Conservation (phyloP, 2,888 invertebrate species). For the Serrognathus titanus region DNA sequence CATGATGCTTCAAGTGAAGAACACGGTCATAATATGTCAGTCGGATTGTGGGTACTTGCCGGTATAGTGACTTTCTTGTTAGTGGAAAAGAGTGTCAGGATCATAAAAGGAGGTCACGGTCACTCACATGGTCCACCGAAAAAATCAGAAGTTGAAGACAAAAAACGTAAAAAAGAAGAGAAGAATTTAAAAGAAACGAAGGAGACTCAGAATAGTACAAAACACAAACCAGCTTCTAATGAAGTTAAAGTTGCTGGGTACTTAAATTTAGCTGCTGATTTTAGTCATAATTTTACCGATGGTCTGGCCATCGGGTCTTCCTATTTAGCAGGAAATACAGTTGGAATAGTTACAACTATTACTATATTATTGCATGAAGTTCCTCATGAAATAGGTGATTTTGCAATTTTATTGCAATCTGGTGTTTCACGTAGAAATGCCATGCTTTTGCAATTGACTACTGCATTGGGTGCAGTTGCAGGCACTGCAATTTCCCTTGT, state of each 20-base stretch:
- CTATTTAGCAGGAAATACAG: constrained; percentile 83
- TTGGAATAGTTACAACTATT: constrained; percentile 87
- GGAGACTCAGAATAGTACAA: constrained; percentile 3
- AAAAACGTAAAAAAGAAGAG: constrained; percentile 27
- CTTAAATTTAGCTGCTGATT: constrained; percentile 96
- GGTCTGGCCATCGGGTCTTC: constrained; percentile 98
- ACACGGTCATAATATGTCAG: constrained; percentile 77
- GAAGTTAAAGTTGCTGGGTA: constrained; percentile 86
- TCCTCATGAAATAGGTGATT: constrained; percentile 99
- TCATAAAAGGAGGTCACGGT: constrained; percentile 79
- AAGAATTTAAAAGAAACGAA: constrained; percentile 25
- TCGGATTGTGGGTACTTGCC: constrained; percentile 90
- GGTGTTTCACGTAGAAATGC: constrained; percentile 93
- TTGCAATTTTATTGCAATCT: constrained; percentile 96
- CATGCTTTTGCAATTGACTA: constrained; percentile 89
- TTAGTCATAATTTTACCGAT: constrained; percentile 98
- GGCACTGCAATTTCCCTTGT: constrained; percentile 88
- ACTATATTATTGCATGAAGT: constrained; percentile 98
- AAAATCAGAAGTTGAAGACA: constrained; percentile 16
- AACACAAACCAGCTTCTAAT: constrained; percentile 44
- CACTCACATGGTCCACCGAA: constrained; percentile 61
- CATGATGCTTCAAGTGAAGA: constrained; percentile 34
- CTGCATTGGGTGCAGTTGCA: constrained; percentile 91
- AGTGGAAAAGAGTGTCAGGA: constrained; percentile 88
- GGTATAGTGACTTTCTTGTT: constrained; percentile 90